Base-by-base conservation (phyloP, 2,797 vertebrate genomes). In the Molothrus aeneus region DNA sequence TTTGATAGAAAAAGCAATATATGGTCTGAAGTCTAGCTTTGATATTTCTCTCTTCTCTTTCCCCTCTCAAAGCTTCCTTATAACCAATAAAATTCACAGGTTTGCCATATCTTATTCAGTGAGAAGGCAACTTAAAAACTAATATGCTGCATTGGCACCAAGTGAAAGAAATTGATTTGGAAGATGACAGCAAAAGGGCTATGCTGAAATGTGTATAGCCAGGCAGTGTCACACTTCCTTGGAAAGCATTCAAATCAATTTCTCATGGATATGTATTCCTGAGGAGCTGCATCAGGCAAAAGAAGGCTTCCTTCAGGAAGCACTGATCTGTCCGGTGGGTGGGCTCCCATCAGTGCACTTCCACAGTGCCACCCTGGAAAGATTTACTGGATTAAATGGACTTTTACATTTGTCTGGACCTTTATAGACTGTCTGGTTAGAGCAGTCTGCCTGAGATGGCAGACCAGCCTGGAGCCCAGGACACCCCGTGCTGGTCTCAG, bases 91-190 rank as follows among this genome's bases (percentile, higher is more conserved):
- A 54, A 93, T 91, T 88, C 81, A 57, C 21, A 15, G 86, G 64
- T 92, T 94, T 82, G 59, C 73, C 43, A 28, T 72, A 84, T 75
- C 82, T 94, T 81, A 95, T 88, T 97, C 91, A 91, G 86, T 1
- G 25, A 92, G 86, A 91, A 94, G 45, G 50, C 71, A 91, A 92
- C 64, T 96, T 89, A 84, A 82, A 96, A 94, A 83, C 84, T 94
- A 93, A 92, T 95, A 73, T 83, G 88, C 68, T 72, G 79, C 2
- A 0, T 90, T 97, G 93, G 93, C 84, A 92, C 75, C 69, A 20
- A 89, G 81, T 92, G 84, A 86, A 93, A 89, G 53, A 95, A 96
- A 96, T 96, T 91, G 91, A 97, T 97, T 95, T 93, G 75, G 80
- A 87, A 95, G 91, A 91, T 92, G 90, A 96, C 86, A 95, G 91